Evolutionary conservation across 2,888 invertebrate genomes (phyloP).

Genomic region (Sthenelais limicola): DNA sequence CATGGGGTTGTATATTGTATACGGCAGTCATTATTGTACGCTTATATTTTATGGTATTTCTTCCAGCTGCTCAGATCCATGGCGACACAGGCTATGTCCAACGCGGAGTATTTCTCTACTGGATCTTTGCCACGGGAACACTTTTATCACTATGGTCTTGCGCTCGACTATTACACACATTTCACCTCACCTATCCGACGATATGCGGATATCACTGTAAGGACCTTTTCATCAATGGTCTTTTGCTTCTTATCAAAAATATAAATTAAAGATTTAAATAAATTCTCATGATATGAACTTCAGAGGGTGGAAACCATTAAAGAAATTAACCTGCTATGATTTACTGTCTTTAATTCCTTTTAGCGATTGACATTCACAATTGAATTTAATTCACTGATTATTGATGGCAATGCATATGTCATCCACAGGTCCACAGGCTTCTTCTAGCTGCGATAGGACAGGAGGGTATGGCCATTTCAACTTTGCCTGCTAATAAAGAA

Average conservation of each 20-base stretch:
- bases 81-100: constrained; percentile 71
- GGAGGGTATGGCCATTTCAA: constrained; percentile 33
- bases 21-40: too few relatives aligned
- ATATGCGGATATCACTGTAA: constrained; percentile 72
- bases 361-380: too few relatives aligned
- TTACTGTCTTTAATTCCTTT: too few relatives aligned
- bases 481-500: constrained; percentile 58
- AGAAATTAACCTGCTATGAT: too few relatives aligned
- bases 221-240: too few relatives aligned
- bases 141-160: constrained; percentile 95
- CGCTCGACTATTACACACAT: constrained; percentile 96
- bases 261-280: too few relatives aligned
- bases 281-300: too few relatives aligned
- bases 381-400: too few relatives aligned
- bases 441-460: constrained; percentile 63
- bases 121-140: constrained; percentile 87
- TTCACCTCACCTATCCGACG: constrained; percentile 97
- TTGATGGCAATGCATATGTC: too few relatives aligned
- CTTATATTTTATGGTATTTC: neutral
- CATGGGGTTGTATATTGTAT: too few relatives aligned
- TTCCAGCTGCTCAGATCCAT: constrained; percentile 64
- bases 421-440: constrained; percentile 69
- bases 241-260: too few relatives aligned
- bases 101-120: constrained; percentile 96
- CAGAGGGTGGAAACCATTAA: too few relatives aligned